Conservation (phyloP, 1,140 invertebrate genomes). For the Microvelia longipes region DNA sequence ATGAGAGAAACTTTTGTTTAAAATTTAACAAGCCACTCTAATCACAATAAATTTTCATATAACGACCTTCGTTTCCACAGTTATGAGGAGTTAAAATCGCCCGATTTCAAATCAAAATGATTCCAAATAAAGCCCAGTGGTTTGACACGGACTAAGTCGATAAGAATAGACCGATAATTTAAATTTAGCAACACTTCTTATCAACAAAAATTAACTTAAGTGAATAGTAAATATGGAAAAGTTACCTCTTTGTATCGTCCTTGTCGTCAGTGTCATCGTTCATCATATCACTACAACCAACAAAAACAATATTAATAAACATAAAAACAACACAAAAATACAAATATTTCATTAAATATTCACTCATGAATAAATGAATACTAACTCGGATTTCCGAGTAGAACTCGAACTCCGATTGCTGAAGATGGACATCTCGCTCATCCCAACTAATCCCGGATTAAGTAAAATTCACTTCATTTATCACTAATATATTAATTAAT, state of each 20-base stretch:
- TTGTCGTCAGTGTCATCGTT: conserved; percentile 51
- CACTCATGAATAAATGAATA: not conserved
- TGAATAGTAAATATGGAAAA: not conserved
- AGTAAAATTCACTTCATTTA: not conserved
- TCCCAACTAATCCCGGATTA: not conserved
- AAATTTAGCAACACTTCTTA: not conserved
- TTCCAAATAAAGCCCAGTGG: not conserved
- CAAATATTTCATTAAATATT: not conserved
- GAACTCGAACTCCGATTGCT: conserved; percentile 7
- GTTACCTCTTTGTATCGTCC: conserved; percentile 49
- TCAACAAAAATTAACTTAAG: not conserved
- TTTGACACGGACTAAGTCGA: not conserved
- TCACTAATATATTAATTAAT: not conserved
- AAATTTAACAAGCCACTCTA: too few relatives aligned
- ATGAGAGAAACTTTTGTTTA: too few relatives aligned
- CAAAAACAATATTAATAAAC: not conserved
- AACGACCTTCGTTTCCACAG: not conserved
- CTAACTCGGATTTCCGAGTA: conserved; percentile 9
- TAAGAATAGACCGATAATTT: not conserved
- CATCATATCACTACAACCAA: conserved; percentile 34
- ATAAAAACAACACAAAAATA: not conserved
- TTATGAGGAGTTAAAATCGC: not conserved
- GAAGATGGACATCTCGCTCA: conserved; percentile 2
- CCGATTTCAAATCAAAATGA: not conserved
- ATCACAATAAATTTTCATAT: too few relatives aligned